Evolutionary conservation across 2,888 invertebrate genomes (phyloP).

Genomic region (Cetonia aurata): DNA sequence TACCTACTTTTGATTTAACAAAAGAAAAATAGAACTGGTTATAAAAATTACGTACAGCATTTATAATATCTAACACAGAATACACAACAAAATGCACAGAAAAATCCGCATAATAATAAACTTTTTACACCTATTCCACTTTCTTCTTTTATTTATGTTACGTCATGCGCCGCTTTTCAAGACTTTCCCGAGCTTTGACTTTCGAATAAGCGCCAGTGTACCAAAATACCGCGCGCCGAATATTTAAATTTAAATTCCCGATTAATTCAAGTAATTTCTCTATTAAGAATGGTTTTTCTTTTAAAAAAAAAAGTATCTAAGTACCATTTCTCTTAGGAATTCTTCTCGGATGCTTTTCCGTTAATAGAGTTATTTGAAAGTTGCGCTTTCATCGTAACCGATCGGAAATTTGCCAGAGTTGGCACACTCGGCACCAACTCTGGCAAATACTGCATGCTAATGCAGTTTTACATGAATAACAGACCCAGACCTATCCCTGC

Average conservation of each 20-base stretch:
- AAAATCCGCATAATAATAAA: constrained; percentile 3
- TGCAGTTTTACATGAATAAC: constrained; percentile 38
- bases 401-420: constrained; percentile 37
- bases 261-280: too few relatives aligned
- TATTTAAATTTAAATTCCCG: too few relatives aligned
- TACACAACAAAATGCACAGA: not conserved
- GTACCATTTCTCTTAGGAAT: constrained; percentile 9
- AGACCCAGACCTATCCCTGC: constrained; percentile 41
- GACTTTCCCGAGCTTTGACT: constrained; percentile 33
- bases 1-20: constrained; percentile 25
- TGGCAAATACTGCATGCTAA: constrained; percentile 41
- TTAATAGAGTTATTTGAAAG: too few relatives aligned
- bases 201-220: constrained; percentile 27
- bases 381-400: not conserved
- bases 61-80: too few relatives aligned
- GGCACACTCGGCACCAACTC: constrained; percentile 35
- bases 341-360: too few relatives aligned
- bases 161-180: not conserved
- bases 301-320: constrained; percentile 3
- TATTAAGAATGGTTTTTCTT: not conserved
- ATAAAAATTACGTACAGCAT: too few relatives aligned
- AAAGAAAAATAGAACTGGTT: not conserved
- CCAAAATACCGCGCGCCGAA: constrained; percentile 10
- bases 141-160: constrained; percentile 17
- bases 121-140: constrained; percentile 8